Base-by-base conservation (phyloP, 2,797 vertebrate genomes). In the Nannoperca obscura region DNA sequence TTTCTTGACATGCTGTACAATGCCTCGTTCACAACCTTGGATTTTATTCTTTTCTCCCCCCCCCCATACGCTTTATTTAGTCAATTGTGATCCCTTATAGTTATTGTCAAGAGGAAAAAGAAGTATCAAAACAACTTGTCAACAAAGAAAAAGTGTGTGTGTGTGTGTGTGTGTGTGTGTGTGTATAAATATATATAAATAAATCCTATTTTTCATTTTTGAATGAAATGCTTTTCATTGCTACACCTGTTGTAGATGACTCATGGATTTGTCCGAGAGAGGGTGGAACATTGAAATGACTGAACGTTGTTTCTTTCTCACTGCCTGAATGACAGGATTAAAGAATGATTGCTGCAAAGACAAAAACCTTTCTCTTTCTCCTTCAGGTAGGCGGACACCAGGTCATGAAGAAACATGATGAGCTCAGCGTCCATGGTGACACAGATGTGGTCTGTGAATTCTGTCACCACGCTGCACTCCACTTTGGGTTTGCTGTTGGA, bases 361-460 rank as follows among this genome's bases (percentile, higher is more conserved):
- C 5, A 44, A 14, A 34, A 73, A 99, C 98, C 98, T 95, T 99
- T 99, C 88, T 99, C 98, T 87, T 99, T 99, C 91, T 99, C 98
- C 93, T 99, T 99, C 72, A 99, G 94, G 86, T 99, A 99, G 70
- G 98, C 98, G 1, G 98, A 99, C 73, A 99, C 98, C 88, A 99
- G 92, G 87, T 99, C 98, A n/a, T 99, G 98, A 15, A 99, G 96
- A 86, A 99, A 99, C 97, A 99, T 99, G 90, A 99, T 99, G 74
- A 99, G 88, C 91, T 99, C 98, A 0, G 98, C 98, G 71, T 99
- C 98, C 98, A 99, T 99, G 36, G 98, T 99, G 78, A 99, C 98
- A 57, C 98, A 99, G 70, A 99, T 99, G 92, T 99, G 98, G 92
- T 99, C 98, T 0, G 98, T 99, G 93, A 99, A 99, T 90, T 99